Percentiles rank a stretch among this genome's conserved stretches.
Evolutionary conservation across 30 jellyfish, hydroid and myxozoan species (phyloP).

Genomic region (Catostylus mosaicus): DNA sequence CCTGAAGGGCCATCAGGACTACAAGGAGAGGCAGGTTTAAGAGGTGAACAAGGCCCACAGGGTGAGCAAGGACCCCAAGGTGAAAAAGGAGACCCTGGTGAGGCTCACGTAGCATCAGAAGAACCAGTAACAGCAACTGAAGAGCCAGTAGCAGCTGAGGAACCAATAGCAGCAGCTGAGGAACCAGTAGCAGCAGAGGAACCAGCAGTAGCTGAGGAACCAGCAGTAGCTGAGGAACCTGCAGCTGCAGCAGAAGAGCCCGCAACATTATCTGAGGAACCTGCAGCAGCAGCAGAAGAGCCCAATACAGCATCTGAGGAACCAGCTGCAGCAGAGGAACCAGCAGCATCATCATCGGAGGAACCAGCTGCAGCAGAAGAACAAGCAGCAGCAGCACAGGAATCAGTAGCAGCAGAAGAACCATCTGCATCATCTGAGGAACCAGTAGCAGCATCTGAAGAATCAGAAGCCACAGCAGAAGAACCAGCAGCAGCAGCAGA

Average conservation of each 20-base stretch:
- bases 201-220: conserved; percentile 19
- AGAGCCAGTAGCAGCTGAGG: conserved; percentile 27
- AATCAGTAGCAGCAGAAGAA: conserved; percentile 14
- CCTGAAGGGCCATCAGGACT: conserved; percentile 46
- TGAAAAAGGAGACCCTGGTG: conserved; percentile 27
- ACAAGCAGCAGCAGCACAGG: conserved; percentile 33
- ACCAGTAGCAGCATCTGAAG: conserved; percentile 36
- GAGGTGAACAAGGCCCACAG: conserved; percentile 22
- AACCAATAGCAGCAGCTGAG: not conserved
- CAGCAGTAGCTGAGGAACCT: conserved; percentile 26
- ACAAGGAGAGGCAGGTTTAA: conserved; percentile 37
- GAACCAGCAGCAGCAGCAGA: conserved; percentile 13
- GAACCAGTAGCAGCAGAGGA: conserved; percentile 36
- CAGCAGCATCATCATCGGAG: conserved; percentile 1
- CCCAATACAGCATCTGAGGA: conserved; percentile 17
- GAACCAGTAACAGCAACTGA: not conserved
- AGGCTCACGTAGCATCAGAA: conserved; percentile 19
- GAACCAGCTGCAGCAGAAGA: conserved; percentile 35
- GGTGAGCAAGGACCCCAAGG: conserved; percentile 28
- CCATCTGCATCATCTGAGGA: conserved; percentile 38
- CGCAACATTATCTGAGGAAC: conserved; percentile 25
- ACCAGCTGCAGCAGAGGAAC: conserved; percentile 8
- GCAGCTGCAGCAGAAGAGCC: conserved; percentile 22
- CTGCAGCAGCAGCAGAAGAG: conserved; percentile 13
- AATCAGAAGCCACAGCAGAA: not conserved